phyloP scores from a whole-genome alignment of 2,113 vertebrate species.

The Hystrix brachyura region DNA sequence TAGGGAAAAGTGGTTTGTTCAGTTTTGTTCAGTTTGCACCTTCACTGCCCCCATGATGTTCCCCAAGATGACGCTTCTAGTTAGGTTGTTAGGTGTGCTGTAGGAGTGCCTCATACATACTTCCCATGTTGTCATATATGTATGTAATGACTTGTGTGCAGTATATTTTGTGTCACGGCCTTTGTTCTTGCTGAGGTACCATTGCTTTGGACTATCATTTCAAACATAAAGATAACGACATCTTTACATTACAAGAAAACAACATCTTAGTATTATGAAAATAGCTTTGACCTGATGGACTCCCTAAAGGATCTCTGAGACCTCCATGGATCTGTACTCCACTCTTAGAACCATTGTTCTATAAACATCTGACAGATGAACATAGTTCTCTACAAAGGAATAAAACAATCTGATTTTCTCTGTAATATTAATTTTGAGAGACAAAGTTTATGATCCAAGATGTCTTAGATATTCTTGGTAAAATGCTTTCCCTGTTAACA shows the following conservation, averaged over 20 bases:
- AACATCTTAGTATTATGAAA: background rate
- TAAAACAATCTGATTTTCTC: background rate
- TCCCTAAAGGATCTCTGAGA: background rate
- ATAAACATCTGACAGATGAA: background rate
- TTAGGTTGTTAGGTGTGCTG: background rate
- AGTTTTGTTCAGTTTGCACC: background rate
- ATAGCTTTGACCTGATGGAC: background rate
- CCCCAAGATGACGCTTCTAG: background rate
- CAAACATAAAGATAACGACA: slow-evolving; percentile 33
- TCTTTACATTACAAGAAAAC: slow-evolving; percentile 33
- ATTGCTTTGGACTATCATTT: background rate
- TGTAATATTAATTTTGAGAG: slow-evolving; percentile 12
- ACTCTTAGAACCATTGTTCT: background rate
- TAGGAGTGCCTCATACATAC: background rate
- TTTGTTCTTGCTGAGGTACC: background rate
- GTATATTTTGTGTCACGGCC: background rate
- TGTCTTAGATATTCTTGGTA: background rate
- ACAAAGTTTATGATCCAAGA: slow-evolving; percentile 27
- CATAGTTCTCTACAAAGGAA: slow-evolving; percentile 14
- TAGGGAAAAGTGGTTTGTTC: slow-evolving; percentile 3
- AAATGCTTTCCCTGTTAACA: background rate
- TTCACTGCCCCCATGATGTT: background rate
- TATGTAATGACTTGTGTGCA: background rate
- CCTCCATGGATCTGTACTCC: rapidly evolving
- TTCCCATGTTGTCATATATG: background rate